These are phyloP conservation scores for Scolopax bukidnonensis DNA, from an alignment of 2,797 vertebrate species.

Conservation along the genomic window DNA sequence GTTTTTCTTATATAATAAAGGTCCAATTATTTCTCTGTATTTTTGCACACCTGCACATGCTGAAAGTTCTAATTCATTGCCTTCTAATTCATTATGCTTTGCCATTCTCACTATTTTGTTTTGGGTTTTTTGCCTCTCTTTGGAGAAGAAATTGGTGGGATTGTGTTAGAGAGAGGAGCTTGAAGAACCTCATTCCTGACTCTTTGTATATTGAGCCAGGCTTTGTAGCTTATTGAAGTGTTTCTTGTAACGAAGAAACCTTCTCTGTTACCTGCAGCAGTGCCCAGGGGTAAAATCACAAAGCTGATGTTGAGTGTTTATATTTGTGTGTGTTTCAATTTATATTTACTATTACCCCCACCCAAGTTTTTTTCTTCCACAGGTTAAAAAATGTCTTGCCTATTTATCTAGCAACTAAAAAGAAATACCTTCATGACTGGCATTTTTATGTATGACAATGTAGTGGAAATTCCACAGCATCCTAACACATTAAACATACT, in stretches of 20 bases:
- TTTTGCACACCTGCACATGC: background rate
- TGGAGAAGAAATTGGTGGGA: background rate
- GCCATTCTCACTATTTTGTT: background rate
- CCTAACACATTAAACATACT: background rate
- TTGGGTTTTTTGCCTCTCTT: background rate
- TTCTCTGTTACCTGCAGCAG: background rate
- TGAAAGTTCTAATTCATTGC: conserved; percentile 2
- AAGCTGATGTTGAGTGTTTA: background rate
- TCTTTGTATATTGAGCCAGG: background rate
- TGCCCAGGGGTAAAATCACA: background rate
- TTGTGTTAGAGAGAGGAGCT: background rate
- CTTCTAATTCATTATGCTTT: background rate
- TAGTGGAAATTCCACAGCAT: background rate
- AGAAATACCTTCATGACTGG: background rate
- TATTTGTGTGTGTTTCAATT: background rate
- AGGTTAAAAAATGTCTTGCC: background rate
- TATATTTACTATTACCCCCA: background rate
- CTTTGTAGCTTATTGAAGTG: background rate
- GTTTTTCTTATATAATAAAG: background rate
- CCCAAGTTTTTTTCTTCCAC: background rate
- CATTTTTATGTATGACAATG: background rate
- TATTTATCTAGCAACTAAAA: background rate
- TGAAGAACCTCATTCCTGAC: background rate
- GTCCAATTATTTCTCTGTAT: background rate
- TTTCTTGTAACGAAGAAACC: background rate